Evolutionary conservation across 2,888 invertebrate species (phyloP).

Genomic region (Siphonodentalium dalli): DNA sequence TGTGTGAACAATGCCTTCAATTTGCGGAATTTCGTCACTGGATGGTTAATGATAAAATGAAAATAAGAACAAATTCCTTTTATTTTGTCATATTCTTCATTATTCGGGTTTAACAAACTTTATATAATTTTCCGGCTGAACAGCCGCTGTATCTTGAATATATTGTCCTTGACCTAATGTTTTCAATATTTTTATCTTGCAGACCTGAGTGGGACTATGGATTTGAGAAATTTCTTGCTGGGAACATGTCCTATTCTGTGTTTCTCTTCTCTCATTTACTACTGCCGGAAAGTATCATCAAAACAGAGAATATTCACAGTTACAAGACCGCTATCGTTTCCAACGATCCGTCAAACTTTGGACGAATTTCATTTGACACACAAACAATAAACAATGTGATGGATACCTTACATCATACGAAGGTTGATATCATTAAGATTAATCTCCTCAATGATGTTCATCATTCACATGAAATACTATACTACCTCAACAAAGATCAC

Average conservation of each 20-base stretch:
- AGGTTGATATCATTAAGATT: constrained; percentile 50
- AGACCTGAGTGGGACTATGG: constrained; percentile 45
- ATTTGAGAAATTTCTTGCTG: constrained; percentile 47
- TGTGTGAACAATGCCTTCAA: no score
- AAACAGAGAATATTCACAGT: constrained; percentile 36
- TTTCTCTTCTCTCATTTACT: constrained; percentile 40
- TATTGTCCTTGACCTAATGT: not conserved
- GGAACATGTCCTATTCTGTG: constrained; percentile 46
- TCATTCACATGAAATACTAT: constrained; percentile 51
- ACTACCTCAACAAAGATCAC: constrained; percentile 51
- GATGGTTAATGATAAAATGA: no score
- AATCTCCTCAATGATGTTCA: constrained; percentile 36
- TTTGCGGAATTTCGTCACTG: no score
- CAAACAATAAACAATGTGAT: constrained; percentile 55
- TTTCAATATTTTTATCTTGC: constrained; percentile 27
- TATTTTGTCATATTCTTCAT: no score
- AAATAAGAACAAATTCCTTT: no score
- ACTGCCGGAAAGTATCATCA: constrained; percentile 24
- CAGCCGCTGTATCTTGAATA: no score
- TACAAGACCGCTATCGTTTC: constrained; percentile 48
- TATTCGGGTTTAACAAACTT: no score
- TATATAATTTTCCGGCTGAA: no score
- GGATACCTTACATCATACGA: constrained; percentile 34
- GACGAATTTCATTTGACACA: constrained; percentile 54
- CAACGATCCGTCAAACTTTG: constrained; percentile 59